Conservation (phyloP, 2,888 invertebrate genomes). For the Mantis religiosa region DNA sequence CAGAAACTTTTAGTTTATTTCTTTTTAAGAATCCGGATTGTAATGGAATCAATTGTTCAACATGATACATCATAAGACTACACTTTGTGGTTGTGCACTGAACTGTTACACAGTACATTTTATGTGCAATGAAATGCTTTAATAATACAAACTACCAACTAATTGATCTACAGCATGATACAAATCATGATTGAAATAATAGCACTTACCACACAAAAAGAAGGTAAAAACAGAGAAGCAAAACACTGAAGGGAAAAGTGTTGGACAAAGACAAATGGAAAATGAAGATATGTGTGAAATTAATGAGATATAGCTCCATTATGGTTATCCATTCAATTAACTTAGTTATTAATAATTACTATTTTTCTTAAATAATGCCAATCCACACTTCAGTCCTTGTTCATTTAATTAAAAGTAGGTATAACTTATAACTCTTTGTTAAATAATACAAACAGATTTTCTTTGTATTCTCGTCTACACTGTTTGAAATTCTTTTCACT, state of each 20-base stretch:
- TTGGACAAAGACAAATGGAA: background rate
- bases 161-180: background rate
- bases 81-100: too few species aligned
- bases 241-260: background rate
- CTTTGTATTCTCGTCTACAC: background rate
- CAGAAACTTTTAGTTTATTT: too few species aligned
- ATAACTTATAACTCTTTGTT: background rate
- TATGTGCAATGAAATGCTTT: background rate
- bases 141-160: background rate
- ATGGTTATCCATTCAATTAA: background rate
- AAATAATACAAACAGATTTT: background rate
- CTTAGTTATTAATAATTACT: background rate
- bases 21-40: too few species aligned
- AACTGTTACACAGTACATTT: too few species aligned
- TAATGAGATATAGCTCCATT: background rate
- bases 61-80: too few species aligned
- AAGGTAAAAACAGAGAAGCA: background rate
- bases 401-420: background rate
- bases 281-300: background rate
- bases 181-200: background rate
- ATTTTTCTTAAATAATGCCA: background rate
- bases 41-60: too few species aligned
- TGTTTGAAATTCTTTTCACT: background rate
- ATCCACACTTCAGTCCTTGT: background rate
- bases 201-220: background rate